These are phyloP conservation scores for Calidris pugnax DNA, from an alignment of 2,113 vertebrate species.

Conservation along the genomic window DNA sequence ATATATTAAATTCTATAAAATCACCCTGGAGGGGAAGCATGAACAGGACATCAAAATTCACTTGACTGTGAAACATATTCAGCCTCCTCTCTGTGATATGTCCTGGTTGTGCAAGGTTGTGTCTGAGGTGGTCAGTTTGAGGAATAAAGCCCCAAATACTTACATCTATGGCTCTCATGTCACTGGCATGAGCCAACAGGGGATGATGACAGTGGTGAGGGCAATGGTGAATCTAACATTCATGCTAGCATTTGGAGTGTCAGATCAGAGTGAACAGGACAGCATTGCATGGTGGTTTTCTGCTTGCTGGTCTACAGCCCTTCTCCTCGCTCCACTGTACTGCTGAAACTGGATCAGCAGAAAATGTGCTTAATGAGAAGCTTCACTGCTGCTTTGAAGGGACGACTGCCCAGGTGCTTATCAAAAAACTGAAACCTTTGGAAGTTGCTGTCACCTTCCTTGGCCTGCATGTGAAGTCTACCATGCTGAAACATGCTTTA, in stretches of 20 bases:
- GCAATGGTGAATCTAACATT: background rate
- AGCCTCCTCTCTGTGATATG: background rate
- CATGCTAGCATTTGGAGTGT: background rate
- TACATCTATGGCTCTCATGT: too few relatives aligned
- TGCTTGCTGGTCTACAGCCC: background rate
- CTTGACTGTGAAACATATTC: background rate
- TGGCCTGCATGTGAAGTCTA: background rate
- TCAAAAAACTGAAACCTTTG: background rate
- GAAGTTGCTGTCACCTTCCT: background rate
- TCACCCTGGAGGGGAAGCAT: background rate
- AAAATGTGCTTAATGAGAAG: background rate
- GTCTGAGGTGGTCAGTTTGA: background rate
- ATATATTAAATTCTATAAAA: background rate
- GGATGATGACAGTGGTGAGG: background rate
- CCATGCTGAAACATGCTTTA: accelerated
- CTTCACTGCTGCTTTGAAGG: background rate
- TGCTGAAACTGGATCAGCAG: background rate
- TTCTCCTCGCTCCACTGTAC: background rate
- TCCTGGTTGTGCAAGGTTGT: background rate
- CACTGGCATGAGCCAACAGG: background rate
- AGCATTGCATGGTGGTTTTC: accelerated
- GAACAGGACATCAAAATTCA: background rate
- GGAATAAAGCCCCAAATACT: background rate
- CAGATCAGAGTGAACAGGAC: background rate
- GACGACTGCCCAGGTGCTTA: background rate